Evolutionary conservation across 2,888 invertebrate species (phyloP).

Genomic region (Dasypolia templi): DNA sequence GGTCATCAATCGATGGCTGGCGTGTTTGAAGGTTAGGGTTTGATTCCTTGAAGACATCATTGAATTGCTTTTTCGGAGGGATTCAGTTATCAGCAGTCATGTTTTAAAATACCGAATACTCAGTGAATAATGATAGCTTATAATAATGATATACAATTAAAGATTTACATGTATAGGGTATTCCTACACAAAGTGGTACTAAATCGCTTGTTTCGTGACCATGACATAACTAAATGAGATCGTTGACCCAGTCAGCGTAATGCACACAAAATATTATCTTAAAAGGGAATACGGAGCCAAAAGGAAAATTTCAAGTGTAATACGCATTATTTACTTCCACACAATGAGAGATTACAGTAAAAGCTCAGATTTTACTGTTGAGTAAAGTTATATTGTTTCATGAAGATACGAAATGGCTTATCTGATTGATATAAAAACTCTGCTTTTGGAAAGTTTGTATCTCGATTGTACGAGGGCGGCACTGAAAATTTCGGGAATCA

Average conservation of each 20-base stretch:
- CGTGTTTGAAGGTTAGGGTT: not conserved
- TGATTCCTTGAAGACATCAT: not conserved
- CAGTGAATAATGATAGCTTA: not conserved
- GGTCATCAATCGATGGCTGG: not conserved
- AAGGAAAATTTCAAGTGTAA: constrained; percentile 23
- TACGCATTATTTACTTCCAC: constrained; percentile 26
- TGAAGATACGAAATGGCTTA: not conserved
- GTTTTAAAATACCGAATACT: not conserved
- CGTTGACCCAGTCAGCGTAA: constrained; percentile 58
- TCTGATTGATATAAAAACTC: constrained; percentile 4
- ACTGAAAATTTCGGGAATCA: too few species aligned
- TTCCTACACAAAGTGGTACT: not conserved
- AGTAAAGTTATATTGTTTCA: constrained; percentile 8
- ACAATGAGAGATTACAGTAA: constrained; percentile 9
- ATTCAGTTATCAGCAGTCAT: not conserved
- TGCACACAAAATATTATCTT: constrained; percentile 44
- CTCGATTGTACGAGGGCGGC: not conserved
- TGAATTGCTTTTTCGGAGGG: not conserved
- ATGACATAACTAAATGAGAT: constrained; percentile 49
- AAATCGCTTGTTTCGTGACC: constrained; percentile 44
- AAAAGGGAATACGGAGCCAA: constrained; percentile 38
- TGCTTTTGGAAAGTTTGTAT: not conserved
- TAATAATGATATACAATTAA: not conserved
- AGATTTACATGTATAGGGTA: not conserved
- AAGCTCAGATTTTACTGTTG: constrained; percentile 9